Evolutionary conservation across 1,140 invertebrate genomes (phyloP), one percentile per base, ranked within the genome.

Genomic region (Bombus soroeensis): DNA sequence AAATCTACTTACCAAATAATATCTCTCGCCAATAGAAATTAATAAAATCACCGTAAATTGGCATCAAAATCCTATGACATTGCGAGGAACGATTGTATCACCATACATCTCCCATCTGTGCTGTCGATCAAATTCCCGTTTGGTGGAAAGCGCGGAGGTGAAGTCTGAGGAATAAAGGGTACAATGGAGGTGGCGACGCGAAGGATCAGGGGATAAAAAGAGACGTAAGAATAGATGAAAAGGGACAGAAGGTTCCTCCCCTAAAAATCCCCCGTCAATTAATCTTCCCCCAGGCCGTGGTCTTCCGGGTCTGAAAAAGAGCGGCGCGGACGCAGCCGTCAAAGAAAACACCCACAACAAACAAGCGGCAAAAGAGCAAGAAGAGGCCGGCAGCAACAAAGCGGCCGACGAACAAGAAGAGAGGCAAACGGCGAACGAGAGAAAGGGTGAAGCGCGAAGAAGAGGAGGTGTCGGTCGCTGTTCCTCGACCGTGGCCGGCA

Each of bases 361-460:
- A 85, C 83, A 85, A 85, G 83, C 83, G 83, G 83, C 66, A 47
- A 84, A 84, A 72, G 83, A 84, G 76, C 83, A 84, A 84, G 83
- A 84, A 79, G 76, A 84, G 76, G 66, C 76, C 76, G 83, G 37
- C 47, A 70, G 81, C 75, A 70, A 78, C 72, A 73, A 84, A 68
- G 76, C 70, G 64, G 70, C 39, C 73, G 57, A 43, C 59, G 76
- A 37, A 41, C 37, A 25, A 66, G 64, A 78, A 76, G 72, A 81
- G 53, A 79, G 79, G 64, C 66, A 34, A 71, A 59, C 32, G 68
- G 62, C 18, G 47, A 71, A 75, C 34, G 83, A 75, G 79, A 80
- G 79, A 78, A 85, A 84, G 81, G 85, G 89, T 88, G 77, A 85
- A 83, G 91, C 83, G 88, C 90, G 90, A 89, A 91, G 89, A 88